These are phyloP conservation scores for Pseudomyrmex gracilis DNA, from an alignment of 1,140 invertebrate genomes.

Conservation along the genomic window DNA sequence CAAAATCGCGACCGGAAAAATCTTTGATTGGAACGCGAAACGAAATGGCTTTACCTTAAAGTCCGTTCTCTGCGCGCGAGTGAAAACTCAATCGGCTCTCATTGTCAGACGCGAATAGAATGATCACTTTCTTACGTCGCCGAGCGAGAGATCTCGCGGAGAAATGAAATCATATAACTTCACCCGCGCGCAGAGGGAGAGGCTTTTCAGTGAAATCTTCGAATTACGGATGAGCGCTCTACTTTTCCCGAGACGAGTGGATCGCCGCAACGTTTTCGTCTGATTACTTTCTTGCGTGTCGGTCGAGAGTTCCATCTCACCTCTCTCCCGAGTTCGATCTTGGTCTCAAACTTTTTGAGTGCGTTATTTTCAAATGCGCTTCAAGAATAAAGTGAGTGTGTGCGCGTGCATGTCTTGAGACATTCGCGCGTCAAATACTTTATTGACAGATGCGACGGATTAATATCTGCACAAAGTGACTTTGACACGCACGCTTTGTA, in stretches of 20 bases:
- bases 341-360: not conserved
- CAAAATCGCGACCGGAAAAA: constrained; percentile 7
- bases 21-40: not conserved
- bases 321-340: constrained; percentile 9
- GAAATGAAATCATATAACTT: constrained; percentile 33
- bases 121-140: constrained; percentile 48
- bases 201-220: constrained; percentile 65
- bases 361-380: not conserved
- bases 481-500: not conserved
- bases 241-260: constrained; percentile 57
- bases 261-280: constrained; percentile 12
- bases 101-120: constrained; percentile 20
- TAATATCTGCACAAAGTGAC: not conserved
- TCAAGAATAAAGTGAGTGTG: no score
- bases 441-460: not conserved
- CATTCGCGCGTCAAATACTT: no score
- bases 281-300: constrained; percentile 50
- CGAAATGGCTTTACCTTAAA: constrained; percentile 24
- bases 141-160: constrained; percentile 13
- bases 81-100: constrained; percentile 20
- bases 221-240: constrained; percentile 57
- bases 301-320: constrained; percentile 1
- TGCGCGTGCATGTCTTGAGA: no score
- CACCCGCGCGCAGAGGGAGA: not conserved
- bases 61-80: constrained; percentile 40